These are phyloP conservation scores for Pseudococcus viburni DNA, from an alignment of 2,888 invertebrate species.

Conservation along the genomic window DNA sequence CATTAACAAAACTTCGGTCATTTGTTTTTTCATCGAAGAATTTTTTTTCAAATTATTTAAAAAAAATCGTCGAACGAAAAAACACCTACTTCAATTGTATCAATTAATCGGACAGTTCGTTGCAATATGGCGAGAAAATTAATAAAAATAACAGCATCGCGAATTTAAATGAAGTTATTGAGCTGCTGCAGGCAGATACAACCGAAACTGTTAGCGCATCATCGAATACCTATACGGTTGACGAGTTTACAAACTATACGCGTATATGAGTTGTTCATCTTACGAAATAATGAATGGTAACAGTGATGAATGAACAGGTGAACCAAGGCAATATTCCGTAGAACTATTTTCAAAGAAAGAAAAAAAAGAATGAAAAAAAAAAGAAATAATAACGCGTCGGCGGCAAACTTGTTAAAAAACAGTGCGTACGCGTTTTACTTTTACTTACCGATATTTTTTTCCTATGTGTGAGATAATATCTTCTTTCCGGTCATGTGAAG, in stretches of 20 bases:
- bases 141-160: neutral
- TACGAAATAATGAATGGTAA: constrained; percentile 64
- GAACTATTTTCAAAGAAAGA: constrained; percentile 61
- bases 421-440: constrained; percentile 62
- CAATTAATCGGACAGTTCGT: neutral
- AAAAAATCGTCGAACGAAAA: neutral
- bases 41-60: neutral
- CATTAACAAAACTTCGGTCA: neutral
- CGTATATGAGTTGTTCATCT: constrained; percentile 53
- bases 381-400: constrained; percentile 65
- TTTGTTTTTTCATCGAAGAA: neutral
- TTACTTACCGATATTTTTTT: constrained; percentile 50
- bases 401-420: constrained; percentile 62
- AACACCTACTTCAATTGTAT: neutral
- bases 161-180: constrained; percentile 18
- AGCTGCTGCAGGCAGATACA: neutral
- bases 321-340: constrained; percentile 61
- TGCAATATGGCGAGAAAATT: neutral
- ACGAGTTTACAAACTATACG: constrained; percentile 51
- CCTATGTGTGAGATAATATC: constrained; percentile 66
- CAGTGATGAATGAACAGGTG: constrained; percentile 62
- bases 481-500: constrained; percentile 67
- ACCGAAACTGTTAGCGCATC: constrained; percentile 53
- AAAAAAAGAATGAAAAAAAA: constrained; percentile 55
- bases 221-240: constrained; percentile 33